Conservation (phyloP, 2,113 vertebrate genomes). For the Centrocercus urophasianus region DNA sequence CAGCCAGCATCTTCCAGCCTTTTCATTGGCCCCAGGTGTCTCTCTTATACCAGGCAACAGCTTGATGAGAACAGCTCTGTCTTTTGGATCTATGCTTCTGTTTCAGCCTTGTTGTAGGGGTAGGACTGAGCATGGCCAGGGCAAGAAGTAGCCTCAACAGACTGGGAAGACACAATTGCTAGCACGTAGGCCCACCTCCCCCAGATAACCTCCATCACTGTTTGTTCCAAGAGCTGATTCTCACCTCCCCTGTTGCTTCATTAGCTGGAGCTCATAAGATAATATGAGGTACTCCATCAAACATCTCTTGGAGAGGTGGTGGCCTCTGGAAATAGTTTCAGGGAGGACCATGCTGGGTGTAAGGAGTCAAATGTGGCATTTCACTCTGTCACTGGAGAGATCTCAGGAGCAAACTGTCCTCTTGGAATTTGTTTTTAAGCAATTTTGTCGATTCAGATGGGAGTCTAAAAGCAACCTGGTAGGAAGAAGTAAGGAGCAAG, state of each 20-base stretch:
- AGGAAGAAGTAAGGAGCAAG: not conserved
- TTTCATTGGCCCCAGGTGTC: not conserved
- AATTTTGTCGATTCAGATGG: not conserved
- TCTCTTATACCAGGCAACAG: not conserved
- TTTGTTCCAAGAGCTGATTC: not conserved
- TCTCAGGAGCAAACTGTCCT: not conserved
- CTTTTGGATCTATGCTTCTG: not conserved
- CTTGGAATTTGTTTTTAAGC: not conserved
- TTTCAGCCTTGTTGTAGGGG: not conserved
- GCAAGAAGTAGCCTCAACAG: not conserved
- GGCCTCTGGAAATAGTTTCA: not conserved
- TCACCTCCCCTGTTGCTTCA: not conserved
- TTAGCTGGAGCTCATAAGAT: not conserved
- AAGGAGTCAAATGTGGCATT: not conserved
- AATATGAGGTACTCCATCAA: not conserved
- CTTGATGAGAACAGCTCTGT: not conserved
- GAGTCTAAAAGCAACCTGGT: not conserved
- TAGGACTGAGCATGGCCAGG: rapidly evolving
- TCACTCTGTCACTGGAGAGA: not conserved
- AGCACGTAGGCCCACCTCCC: not conserved
- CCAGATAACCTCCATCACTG: not conserved
- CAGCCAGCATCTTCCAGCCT: not conserved
- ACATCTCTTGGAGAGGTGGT: not conserved
- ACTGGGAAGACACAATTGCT: not conserved
- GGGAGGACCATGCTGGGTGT: not conserved